Percentiles rank a stretch among this genome's conserved stretches.
These are phyloP conservation scores for Hydrotaea diabolus DNA, from an alignment of 2,888 invertebrate genomes.

Conservation along the genomic window DNA sequence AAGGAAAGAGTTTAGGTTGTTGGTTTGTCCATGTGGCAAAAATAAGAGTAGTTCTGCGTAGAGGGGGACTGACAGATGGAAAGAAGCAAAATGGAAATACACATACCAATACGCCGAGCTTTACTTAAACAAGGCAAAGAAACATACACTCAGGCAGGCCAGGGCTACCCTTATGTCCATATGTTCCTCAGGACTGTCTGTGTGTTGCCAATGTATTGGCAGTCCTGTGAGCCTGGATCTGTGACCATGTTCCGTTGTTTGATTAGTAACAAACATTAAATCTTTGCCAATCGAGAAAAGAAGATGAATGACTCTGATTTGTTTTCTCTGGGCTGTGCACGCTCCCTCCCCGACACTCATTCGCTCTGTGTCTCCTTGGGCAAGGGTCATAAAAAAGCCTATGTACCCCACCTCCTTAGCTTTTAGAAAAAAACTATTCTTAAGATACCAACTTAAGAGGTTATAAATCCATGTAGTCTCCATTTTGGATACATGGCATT, in stretches of 20 bases:
- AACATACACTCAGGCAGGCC: not conserved
- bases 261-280: constrained; percentile 62
- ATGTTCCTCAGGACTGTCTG: not conserved
- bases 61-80: not conserved
- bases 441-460: constrained; percentile 12
- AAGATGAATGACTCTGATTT: constrained; percentile 58
- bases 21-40: constrained; percentile 12
- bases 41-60: too few relatives aligned
- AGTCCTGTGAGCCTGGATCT: not conserved
- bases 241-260: constrained; percentile 46
- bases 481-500: constrained; percentile 2
- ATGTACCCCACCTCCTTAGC: not conserved
- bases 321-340: not conserved
- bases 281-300: constrained; percentile 57
- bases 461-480: constrained; percentile 15
- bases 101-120: constrained; percentile 18
- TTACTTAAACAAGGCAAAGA: constrained; percentile 40
- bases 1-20: constrained; percentile 11
- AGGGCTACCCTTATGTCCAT: constrained; percentile 8
- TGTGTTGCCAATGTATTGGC: too few relatives aligned
- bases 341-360: not conserved
- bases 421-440: constrained; percentile 33
- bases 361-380: not conserved
- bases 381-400: not conserved
- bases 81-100: constrained; percentile 20